Base-by-base conservation (phyloP, 2,797 vertebrate species). In the Caiman crocodilus region DNA sequence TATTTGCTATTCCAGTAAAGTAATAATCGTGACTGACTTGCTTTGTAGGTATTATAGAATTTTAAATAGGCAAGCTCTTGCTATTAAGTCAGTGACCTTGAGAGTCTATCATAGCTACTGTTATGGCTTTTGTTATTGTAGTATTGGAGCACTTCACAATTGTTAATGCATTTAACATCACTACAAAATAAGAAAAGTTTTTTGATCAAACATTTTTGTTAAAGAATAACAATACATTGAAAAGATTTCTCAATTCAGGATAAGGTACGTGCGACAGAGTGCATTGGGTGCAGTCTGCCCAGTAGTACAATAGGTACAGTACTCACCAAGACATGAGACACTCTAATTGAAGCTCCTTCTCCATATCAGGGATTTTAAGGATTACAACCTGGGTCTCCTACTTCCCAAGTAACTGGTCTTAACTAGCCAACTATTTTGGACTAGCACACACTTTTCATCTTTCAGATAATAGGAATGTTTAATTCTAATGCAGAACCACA, bases 111-210 rank as follows among this genome's bases (percentile, higher is more conserved):
- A 88, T 14, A 0, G 0, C 18, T 30, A 90, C 15, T 21, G 2
- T 7, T 12, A 2, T 3, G 9, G 30, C 26, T 32, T 76, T 83
- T 18, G 42, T 18, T 0, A 0, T 15, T 59, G 32, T 2, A 28
- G 79, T 78, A 90, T 71, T 82, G 83, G 32, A 57, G 2, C 14
- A 76, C 1, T 3, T 76, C 20, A 28, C 35, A 80, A 25, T 5
- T 4, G 56, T 91, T 63, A 71, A 89, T 85, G 17, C 14, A 77
- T 21, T 67, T 63, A 8, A 18, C 26, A 28, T 84, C 30, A 16
- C 32, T 87, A 71, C 17, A 55, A 82, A n/a, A 89, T 35, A 88
- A 71, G 15, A 55, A 84, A n/a, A 89, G 35, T 20, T 50, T 50
- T 50, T 50, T 17, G 35, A 78, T 61, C 11, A 65, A 82, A 76